Base-by-base conservation (phyloP, 2,888 invertebrate species). In the Cheilosia grossa region DNA sequence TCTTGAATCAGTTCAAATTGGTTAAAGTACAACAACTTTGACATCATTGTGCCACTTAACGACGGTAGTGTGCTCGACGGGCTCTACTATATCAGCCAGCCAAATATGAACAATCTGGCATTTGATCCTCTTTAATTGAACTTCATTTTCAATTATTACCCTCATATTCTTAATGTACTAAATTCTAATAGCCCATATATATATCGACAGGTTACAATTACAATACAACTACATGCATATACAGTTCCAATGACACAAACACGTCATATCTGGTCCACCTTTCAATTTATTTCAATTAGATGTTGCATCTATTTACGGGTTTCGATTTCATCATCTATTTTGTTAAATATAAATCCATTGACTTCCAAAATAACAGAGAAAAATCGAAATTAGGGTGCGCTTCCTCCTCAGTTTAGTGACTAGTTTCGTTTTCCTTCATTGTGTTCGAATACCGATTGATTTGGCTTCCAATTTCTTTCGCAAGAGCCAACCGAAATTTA, bases 231-330 rank as follows among this genome's bases (percentile, higher is more conserved):
- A 51, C 6, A 2, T 15, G 24, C 3, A 19, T 15, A 40, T 13
- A 37, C 13, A 54, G 15, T 15, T 64, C 1, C 44, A 24, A 40
- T 47, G 17, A 7, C 33, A 56, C 21, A 42, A 21, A 30, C 37
- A 33, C 33, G 15, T 19, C 21, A 17, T 37, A 15, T 47, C 54
- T 58, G 47, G n/a, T n/a, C n/a, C n/a, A 56, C 56, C 56, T 66
- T 33, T 56, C 49, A 74, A 74, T 74, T 66, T 56, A 47, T 49
- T 58, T 9, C 47, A 47, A 47, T 47, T 64, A 66, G 56, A 66
- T 58, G 58, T 56, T 74, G 40, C 66, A 64, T 13, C 24, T 27
- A 19, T 47, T 33, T n/a, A 47, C 13, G 17, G 37, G 15, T 6
- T 49, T 59, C 17, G 51, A 49, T 70, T 70, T 70, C 58, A 7